A percentile compares a stretch with the other conserved stretches of the same genome.
Evolutionary conservation across 2,113 vertebrate species (phyloP).

Genomic region (Protobothrops mucrosquamatus): DNA sequence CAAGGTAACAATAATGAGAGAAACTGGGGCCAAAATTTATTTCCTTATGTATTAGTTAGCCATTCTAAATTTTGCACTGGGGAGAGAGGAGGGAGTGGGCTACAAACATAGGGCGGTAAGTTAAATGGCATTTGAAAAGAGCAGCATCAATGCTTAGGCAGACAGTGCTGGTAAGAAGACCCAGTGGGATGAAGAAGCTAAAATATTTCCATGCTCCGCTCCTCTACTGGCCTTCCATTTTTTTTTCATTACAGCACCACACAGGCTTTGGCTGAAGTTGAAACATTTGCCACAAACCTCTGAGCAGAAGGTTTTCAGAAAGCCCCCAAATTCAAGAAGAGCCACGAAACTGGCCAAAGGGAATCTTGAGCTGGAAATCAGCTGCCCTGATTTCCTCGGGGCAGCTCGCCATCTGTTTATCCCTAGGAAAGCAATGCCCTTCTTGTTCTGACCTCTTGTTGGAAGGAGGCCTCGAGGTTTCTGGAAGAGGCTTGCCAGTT

Average conservation of each 20-base stretch:
- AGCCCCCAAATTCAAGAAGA: background rate
- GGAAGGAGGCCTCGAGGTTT: background rate
- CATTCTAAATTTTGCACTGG: background rate
- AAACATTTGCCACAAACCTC: background rate
- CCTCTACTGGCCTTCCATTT: background rate
- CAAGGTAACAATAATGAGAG: background rate
- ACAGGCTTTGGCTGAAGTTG: background rate
- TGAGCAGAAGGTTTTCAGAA: background rate
- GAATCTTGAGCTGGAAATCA: background rate
- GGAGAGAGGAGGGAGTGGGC: background rate
- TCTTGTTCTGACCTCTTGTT: background rate
- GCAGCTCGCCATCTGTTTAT: background rate
- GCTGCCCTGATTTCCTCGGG: background rate
- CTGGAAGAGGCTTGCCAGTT: background rate
- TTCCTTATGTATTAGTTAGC: background rate
- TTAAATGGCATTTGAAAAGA: background rate
- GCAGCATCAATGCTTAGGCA: background rate
- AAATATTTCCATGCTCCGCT: background rate
- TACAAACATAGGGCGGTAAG: background rate
- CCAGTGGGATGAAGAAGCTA: background rate
- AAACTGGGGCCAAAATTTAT: background rate
- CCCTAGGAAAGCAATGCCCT: background rate
- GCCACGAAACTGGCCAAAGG: background rate
- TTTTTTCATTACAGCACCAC: background rate
- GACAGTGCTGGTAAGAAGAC: background rate